phyloP scores from a whole-genome alignment of 2,797 vertebrate genomes.

The Amazona ochrocephala region DNA sequence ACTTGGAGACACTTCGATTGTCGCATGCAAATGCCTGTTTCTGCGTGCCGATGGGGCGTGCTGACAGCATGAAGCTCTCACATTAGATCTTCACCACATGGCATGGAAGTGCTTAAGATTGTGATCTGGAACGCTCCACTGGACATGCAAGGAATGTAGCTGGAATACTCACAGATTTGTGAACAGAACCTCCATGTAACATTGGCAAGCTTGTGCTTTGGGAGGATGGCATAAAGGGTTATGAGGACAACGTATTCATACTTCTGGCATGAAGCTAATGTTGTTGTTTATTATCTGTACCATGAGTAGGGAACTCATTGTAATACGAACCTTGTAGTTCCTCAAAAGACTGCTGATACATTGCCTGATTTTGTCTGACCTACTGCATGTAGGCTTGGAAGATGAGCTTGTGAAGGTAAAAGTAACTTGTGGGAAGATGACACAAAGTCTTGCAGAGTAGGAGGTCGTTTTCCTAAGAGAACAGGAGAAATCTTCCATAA shows the following conservation, averaged over 20 bases:
- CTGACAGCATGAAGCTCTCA: neutral
- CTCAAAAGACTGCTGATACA: neutral
- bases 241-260: neutral
- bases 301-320: neutral
- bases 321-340: neutral
- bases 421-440: neutral
- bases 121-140: neutral
- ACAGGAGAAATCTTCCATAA: neutral
- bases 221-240: neutral
- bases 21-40: neutral
- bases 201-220: neutral
- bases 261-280: neutral
- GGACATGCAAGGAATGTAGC: neutral
- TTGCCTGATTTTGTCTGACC: neutral
- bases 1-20: neutral
- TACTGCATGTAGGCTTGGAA: neutral
- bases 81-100: neutral
- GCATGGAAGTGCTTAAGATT: neutral
- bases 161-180: neutral
- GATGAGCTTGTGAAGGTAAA: neutral
- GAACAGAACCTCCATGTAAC: neutral
- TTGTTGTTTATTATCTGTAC: neutral
- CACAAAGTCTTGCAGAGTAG: neutral
- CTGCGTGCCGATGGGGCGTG: rapidly evolving
- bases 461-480: neutral